Percentiles rank a stretch among this genome's conserved stretches.
These are phyloP conservation scores for Amazona guildingii DNA, from an alignment of 2,113 vertebrate genomes.

Conservation along the genomic window DNA sequence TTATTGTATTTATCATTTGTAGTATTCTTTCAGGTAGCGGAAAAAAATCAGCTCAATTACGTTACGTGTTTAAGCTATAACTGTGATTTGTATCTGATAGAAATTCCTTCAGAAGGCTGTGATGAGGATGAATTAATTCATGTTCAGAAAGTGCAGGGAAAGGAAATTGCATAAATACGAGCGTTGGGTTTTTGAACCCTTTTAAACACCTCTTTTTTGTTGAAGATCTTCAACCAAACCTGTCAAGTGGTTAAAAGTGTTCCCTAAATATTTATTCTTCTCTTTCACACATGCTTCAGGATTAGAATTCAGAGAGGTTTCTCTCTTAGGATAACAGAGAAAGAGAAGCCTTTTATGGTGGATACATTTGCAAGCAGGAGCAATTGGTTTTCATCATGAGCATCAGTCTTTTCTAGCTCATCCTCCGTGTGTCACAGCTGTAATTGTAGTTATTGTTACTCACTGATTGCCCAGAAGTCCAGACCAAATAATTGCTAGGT, in stretches of 20 bases:
- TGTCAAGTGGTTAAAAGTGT: constrained; percentile 54
- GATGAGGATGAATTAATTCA: constrained; percentile 28
- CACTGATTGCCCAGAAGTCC: constrained; percentile 17
- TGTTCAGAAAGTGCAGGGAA: constrained; percentile 2
- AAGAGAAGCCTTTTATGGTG: constrained; percentile 35
- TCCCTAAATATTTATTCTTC: constrained; percentile 38
- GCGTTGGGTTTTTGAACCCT: neutral
- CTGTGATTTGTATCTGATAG: neutral
- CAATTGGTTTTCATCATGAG: constrained; percentile 52
- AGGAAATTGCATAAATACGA: constrained; percentile 43
- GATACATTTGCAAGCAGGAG: constrained; percentile 51
- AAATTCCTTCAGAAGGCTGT: neutral
- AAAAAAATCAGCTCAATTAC: neutral
- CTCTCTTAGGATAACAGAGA: constrained; percentile 26
- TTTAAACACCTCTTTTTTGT: neutral
- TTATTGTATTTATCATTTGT: neutral
- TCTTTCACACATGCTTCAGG: constrained; percentile 13
- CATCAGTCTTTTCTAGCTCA: constrained; percentile 2
- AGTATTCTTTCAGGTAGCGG: neutral
- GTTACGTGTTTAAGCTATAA: neutral
- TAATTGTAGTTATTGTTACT: constrained; percentile 40
- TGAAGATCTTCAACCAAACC: constrained; percentile 32
- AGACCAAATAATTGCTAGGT: neutral
- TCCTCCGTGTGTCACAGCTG: constrained; percentile 21
- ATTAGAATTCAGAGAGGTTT: constrained; percentile 46